Base-by-base conservation (phyloP, 2,113 vertebrate species). In the Anseranas semipalmata region DNA sequence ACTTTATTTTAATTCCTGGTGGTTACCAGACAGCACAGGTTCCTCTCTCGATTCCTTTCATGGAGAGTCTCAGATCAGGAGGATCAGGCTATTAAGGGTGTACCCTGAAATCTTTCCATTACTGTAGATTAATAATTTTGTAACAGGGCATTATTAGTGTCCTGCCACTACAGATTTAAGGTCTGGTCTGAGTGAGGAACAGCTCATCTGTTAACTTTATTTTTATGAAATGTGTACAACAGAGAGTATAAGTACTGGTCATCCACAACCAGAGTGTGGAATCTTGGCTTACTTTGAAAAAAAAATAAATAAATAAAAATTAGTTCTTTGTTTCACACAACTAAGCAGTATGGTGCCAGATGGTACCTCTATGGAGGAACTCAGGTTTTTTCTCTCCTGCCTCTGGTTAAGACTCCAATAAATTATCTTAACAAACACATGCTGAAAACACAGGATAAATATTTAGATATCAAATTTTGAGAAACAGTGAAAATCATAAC, bases 1-100 rank as follows among this genome's bases (percentile, higher is more conserved):
- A 4, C 1, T 30, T 3, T 55, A 2, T 3, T 43, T 39, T 39
- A 41, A 72, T 39, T 89, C 18, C 65, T 56, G 7, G 8, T 68
- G 17, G 4, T 84, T 65, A 55, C 33, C 6, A 60, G 28, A 33
- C 25, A 33, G 10, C 4, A 13, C 3, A 4, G 3, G 2, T 11
- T 74, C 9, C 9, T 85, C 15, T 62, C 19, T 10, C 21, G 3
- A 41, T 46, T 62, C n/a, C 19, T 4, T 52, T 37, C 19, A 30
- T 13, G 28, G 7, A 2, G 60, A 37, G 8, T 62, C 7, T 41
- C 4, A 0, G 1, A 7, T 9, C 28, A 74, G 18, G 28, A 90
- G 28, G 16, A 77, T 2, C 15, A 59, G 32, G 6, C 0, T 15
- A 4, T 77, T 48, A 30, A 48, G 7, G 3, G 8, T 24, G 6